Percentiles rank a stretch among this genome's conserved stretches.
These are phyloP conservation scores for Porites cylindrica DNA, from an alignment of 92 coral and sea anemone species.

Conservation along the genomic window DNA sequence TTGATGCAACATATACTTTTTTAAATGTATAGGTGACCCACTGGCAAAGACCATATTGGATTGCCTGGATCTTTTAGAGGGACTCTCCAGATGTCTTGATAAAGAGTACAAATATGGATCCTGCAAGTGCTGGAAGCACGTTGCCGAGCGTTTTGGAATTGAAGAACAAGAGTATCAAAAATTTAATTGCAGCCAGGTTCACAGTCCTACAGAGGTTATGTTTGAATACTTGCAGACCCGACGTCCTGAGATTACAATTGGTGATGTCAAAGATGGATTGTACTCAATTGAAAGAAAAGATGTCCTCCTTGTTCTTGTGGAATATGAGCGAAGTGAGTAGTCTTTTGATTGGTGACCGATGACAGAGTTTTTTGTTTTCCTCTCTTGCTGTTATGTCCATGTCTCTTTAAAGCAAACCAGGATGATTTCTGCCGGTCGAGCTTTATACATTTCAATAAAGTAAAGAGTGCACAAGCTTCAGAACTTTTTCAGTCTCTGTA, in stretches of 20 bases:
- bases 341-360: neutral
- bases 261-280: neutral
- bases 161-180: neutral
- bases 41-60: neutral
- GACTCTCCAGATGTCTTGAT: conserved; percentile 9
- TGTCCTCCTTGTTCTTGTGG: neutral
- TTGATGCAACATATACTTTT: too few species aligned
- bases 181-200: neutral
- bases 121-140: conserved; percentile 30
- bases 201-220: neutral
- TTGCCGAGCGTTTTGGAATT: neutral
- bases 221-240: neutral
- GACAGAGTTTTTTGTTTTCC: too few species aligned
- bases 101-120: neutral
- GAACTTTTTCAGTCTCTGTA: too few species aligned
- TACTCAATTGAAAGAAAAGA: neutral
- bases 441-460: too few species aligned
- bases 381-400: neutral
- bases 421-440: too few species aligned
- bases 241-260: neutral
- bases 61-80: conserved; percentile 12
- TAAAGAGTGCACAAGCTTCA: too few species aligned
- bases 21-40: neutral
- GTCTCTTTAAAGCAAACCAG: too few species aligned
- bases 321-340: neutral